Conservation (phyloP, 2,888 invertebrate genomes). For the Malthinus seriepunctatus region DNA sequence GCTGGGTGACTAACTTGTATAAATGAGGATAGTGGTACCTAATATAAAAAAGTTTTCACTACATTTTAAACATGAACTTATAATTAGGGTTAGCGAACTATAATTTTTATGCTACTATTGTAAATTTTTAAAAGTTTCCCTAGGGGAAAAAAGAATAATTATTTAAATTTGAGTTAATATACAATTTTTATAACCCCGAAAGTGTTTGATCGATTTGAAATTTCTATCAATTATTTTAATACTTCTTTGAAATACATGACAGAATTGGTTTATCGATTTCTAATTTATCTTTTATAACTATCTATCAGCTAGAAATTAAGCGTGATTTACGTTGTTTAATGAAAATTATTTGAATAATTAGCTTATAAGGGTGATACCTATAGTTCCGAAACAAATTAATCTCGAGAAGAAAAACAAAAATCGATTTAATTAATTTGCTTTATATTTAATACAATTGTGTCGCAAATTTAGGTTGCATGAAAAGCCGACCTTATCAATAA, state of each 20-base stretch:
- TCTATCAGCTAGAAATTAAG: constrained; percentile 11
- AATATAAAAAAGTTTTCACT: too few species aligned
- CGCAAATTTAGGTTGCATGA: too few species aligned
- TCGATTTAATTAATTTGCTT: too few species aligned
- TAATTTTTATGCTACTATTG: background rate
- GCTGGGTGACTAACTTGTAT: too few species aligned
- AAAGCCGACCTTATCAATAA: too few species aligned
- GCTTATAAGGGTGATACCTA: background rate
- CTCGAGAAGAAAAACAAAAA: too few species aligned
- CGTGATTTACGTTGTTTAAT: constrained; percentile 2
- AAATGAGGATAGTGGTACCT: too few species aligned
- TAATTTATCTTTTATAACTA: constrained; percentile 9
- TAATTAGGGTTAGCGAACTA: background rate
- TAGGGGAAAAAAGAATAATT: background rate
- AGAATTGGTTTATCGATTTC: constrained; percentile 16
- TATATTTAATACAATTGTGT: too few species aligned
- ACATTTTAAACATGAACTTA: too few species aligned
- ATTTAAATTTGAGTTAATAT: background rate
- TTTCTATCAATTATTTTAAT: constrained; percentile 18
- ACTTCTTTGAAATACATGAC: constrained; percentile 14
- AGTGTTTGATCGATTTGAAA: constrained; percentile 19
- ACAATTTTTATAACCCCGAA: background rate
- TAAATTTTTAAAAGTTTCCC: background rate
- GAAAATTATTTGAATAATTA: constrained; percentile 6
- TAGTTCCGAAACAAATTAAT: too few species aligned